Conservation (phyloP, 2,113 vertebrate species). For the Brachyistius frenatus region DNA sequence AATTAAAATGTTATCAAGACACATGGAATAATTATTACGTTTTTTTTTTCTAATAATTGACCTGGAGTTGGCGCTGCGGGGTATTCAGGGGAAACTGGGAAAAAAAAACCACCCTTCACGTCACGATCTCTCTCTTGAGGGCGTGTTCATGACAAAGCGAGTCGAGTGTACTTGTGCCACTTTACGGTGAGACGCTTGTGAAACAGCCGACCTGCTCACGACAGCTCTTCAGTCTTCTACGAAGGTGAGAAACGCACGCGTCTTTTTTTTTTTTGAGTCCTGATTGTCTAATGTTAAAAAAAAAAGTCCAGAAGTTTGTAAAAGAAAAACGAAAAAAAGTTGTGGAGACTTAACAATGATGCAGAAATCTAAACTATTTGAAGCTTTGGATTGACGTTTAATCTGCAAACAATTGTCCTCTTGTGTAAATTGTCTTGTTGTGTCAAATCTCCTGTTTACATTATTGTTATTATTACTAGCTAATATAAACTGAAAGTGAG, state of each 20-base stretch:
- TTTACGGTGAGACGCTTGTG: neutral
- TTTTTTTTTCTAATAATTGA: no score
- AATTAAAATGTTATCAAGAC: no score
- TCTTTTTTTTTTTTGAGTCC: no score
- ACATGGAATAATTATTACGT: no score
- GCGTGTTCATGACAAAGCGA: constrained; percentile 16
- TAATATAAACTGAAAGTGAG: constrained; percentile 24
- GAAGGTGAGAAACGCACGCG: constrained; percentile 53
- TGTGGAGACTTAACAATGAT: neutral
- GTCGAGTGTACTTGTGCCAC: neutral
- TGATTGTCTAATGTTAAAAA: no score
- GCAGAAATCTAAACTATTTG: neutral
- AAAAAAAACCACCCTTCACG: neutral
- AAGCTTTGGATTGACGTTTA: neutral
- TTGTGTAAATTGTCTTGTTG: neutral
- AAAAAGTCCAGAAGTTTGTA: neutral
- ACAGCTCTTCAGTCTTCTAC: constrained; percentile 29
- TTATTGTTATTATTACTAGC: neutral
- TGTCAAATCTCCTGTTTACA: no score
- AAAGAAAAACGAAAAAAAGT: neutral
- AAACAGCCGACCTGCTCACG: constrained; percentile 23
- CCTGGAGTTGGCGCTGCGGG: neutral
- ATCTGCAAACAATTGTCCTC: neutral
- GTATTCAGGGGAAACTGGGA: neutral
- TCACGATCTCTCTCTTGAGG: constrained; percentile 3